Evolutionary conservation across 2,888 invertebrate genomes (phyloP).

Genomic region (Andrena minutula): DNA sequence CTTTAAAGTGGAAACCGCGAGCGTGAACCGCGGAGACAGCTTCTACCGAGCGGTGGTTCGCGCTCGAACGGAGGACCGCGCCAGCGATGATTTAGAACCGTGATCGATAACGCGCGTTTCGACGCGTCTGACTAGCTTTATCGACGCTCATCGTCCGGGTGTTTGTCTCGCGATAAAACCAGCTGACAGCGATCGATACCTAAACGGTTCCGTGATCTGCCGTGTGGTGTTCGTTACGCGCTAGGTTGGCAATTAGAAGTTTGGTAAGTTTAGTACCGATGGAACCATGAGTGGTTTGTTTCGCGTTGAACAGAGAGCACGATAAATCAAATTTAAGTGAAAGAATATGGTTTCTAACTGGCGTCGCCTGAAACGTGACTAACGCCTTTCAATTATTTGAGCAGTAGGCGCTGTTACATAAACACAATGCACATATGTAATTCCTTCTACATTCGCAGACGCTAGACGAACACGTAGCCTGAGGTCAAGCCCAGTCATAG

Average conservation of each 20-base stretch:
- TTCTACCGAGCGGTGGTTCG: background rate
- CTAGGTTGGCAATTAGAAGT: background rate
- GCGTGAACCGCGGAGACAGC: slow-evolving; percentile 24
- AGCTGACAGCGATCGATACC: slow-evolving; percentile 60
- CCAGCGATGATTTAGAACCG: slow-evolving; percentile 61
- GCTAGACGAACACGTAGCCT: slow-evolving; percentile 26
- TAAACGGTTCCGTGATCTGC: slow-evolving; percentile 50
- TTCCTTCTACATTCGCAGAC: slow-evolving; percentile 38
- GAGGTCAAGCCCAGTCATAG: slow-evolving; percentile 45
- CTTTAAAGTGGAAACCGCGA: slow-evolving; percentile 44
- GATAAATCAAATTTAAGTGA: slow-evolving; percentile 1
- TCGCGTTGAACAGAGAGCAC: background rate
- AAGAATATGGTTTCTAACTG: slow-evolving; percentile 35
- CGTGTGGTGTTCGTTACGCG: background rate
- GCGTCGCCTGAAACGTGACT: background rate
- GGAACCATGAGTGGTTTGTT: background rate
- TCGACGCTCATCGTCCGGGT: slow-evolving; percentile 48
- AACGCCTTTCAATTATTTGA: slow-evolving; percentile 39
- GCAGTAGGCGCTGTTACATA: slow-evolving; percentile 38
- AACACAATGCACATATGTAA: slow-evolving; percentile 30
- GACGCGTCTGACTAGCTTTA: slow-evolving; percentile 61
- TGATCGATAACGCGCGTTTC: slow-evolving; percentile 70
- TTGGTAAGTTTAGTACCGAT: background rate
- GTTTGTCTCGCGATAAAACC: slow-evolving; percentile 56
- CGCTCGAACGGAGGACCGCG: slow-evolving; percentile 19